Base-by-base conservation (phyloP, 2,797 vertebrate species). In the Anguilla obscura region DNA sequence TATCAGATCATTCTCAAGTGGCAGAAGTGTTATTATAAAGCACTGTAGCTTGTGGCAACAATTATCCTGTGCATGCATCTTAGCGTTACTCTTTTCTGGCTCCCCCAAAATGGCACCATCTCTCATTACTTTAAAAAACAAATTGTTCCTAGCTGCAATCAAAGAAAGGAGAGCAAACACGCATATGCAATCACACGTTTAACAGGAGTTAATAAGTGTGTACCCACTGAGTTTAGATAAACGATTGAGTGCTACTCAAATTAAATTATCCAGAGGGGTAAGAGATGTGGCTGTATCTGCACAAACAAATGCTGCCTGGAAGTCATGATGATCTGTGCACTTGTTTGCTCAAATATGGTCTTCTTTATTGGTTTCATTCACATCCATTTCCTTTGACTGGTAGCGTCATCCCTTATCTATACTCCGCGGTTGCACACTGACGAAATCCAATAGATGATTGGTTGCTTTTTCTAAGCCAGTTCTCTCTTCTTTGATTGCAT, bases 1-100 rank as follows among this genome's bases (percentile, higher is more conserved):
- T 3, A 66, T 33, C 87, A 87, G 69, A 87, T 84, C 45, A 40
- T 74, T 60, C 36, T 56, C 80, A 30, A 12, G 12, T 66, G 76
- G 56, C 56, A 71, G 76, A 76, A 40, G 74, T 40, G 21, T 76
- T 18, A 36, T 76, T 76, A 21, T 18, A 50, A 82, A 82, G 18
- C 40, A 48, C n/a, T 48, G 40, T 21, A 50, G 40, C 18, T 5
- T 18, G 74, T 40, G 40, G 24, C 40, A 82, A 50, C 21, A 52
- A 50, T 82, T 24, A 36, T 45, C 76, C 45, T 9, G 7, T 40
- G 12, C 36, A 36, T 82, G 24, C 40, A 82, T 24, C 45, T 48
- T 21, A n/a, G 18, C n/a, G 0, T 50, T 50, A 5, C 18, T 50
- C 9, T 82, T 48, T 9, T 82, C 21, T 48, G 21, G 45, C 5